Evolutionary conservation across 2,888 invertebrate genomes (phyloP).

Genomic region (Caprella mutica): DNA sequence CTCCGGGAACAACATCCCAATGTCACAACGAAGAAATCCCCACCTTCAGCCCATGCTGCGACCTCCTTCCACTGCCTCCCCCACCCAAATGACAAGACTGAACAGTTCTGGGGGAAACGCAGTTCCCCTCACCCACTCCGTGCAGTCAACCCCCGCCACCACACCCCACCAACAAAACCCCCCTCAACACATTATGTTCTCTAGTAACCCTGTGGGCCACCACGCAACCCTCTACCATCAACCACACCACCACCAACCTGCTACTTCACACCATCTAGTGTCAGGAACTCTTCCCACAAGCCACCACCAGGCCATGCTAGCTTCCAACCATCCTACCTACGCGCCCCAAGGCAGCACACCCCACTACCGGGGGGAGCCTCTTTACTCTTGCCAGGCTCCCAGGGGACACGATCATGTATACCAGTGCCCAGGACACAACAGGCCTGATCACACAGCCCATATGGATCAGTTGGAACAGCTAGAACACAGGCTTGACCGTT

Average conservation of each 20-base stretch:
- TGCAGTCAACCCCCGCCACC: neutral
- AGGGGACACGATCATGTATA: conserved; percentile 33
- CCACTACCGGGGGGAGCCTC: conserved; percentile 14
- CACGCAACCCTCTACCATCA: neutral
- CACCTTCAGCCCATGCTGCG: conserved; percentile 12
- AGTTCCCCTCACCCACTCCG: conserved; percentile 1
- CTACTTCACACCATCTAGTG: conserved; percentile 4
- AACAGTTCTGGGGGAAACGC: neutral
- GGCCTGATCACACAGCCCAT: conserved; percentile 17
- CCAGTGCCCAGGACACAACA: conserved; percentile 30
- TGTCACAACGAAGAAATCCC: conserved; percentile 20
- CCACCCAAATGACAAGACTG: neutral
- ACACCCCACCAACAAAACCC: conserved; percentile 10
- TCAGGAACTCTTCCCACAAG: neutral
- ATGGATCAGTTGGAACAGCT: conserved; percentile 10
- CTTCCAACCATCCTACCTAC: conserved; percentile 2
- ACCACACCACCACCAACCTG: conserved; percentile 3
- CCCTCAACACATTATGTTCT: neutral
- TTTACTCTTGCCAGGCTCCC: conserved; percentile 33
- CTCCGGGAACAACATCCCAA: too few species aligned
- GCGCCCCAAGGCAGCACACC: conserved; percentile 11
- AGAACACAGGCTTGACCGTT: conserved; percentile 8
- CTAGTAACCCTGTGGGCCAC: neutral
- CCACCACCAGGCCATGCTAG: neutral
- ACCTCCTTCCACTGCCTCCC: neutral